Conservation (phyloP, 2,797 vertebrate species). For the Alfaro cultratus region DNA sequence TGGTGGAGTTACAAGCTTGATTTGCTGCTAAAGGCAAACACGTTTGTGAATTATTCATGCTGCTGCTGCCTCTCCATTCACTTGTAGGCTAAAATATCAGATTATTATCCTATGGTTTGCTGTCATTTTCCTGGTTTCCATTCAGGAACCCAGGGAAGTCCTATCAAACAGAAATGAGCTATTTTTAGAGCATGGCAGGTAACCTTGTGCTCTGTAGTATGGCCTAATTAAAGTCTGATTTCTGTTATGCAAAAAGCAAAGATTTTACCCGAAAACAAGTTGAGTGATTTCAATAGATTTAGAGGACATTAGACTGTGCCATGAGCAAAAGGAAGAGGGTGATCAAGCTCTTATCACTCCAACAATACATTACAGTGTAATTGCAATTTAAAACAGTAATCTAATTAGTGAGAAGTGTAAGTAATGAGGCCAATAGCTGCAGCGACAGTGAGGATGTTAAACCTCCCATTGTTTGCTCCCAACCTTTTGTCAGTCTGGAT, state of each 20-base stretch:
- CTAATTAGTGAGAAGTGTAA: conserved; percentile 49
- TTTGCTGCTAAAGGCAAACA: conserved; percentile 27
- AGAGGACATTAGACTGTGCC: not conserved
- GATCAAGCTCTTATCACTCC: conserved; percentile 22
- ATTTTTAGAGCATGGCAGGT: conserved; percentile 25
- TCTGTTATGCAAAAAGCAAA: not conserved
- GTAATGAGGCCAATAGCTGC: conserved; percentile 41
- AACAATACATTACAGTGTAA: conserved; percentile 42
- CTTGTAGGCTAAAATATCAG: conserved; percentile 27
- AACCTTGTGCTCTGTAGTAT: not conserved
- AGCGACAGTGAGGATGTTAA: conserved; percentile 45
- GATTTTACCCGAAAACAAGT: not conserved
- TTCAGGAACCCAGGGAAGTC: not conserved
- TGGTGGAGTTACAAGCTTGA: conserved; percentile 14
- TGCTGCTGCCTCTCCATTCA: conserved; percentile 33
- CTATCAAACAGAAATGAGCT: conserved; percentile 5
- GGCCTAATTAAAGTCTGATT: too few relatives aligned
- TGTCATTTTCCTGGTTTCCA: conserved; percentile 29
- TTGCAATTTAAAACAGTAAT: conserved; percentile 53
- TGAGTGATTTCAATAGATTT: too few relatives aligned
- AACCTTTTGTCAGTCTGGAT: conserved; percentile 33
- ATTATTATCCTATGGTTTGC: conserved; percentile 8
- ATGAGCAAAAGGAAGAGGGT: conserved; percentile 12
- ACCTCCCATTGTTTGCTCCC: conserved; percentile 47
- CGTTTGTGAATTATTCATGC: conserved; percentile 61